These are phyloP conservation scores for Venustoraphidia nigricollis DNA, from an alignment of 2,888 invertebrate species.

Conservation along the genomic window DNA sequence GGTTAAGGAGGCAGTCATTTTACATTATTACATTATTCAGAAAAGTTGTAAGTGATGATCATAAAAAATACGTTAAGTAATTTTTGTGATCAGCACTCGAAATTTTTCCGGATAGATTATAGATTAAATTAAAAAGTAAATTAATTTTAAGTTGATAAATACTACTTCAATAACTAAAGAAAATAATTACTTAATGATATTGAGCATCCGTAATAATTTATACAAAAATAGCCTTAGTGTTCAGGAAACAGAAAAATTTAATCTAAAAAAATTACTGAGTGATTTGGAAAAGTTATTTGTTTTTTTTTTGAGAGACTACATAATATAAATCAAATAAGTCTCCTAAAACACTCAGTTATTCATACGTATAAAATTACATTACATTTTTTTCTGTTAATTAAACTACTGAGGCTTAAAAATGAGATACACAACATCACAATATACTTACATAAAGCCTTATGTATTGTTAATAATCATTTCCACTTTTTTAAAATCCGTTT, in stretches of 20 bases:
- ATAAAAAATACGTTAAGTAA: background rate
- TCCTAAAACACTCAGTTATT: background rate
- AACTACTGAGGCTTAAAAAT: background rate
- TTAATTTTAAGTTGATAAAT: too few species aligned
- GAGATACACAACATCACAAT: background rate
- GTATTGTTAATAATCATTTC: too few species aligned
- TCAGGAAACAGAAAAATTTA: conserved; percentile 30
- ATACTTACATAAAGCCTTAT: too few species aligned
- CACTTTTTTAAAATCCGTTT: too few species aligned
- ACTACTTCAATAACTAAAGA: too few species aligned
- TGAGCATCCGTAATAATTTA: conserved; percentile 5
- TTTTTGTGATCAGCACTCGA: too few species aligned
- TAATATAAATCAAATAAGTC: background rate
- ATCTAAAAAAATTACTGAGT: background rate
- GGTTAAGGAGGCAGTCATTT: conserved; percentile 5
- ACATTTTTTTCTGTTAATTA: background rate
- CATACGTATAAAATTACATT: background rate
- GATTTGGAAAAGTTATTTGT: background rate
- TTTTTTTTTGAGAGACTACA: background rate
- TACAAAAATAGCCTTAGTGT: conserved; percentile 24
- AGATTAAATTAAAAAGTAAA: too few species aligned
- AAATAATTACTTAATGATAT: conserved; percentile 3
- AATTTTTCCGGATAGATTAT: too few species aligned
- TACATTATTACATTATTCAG: background rate
- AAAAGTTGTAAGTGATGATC: background rate